phyloP scores from a whole-genome alignment of 2,888 invertebrate species.

The Bursaphelenchus okinawaensis region DNA sequence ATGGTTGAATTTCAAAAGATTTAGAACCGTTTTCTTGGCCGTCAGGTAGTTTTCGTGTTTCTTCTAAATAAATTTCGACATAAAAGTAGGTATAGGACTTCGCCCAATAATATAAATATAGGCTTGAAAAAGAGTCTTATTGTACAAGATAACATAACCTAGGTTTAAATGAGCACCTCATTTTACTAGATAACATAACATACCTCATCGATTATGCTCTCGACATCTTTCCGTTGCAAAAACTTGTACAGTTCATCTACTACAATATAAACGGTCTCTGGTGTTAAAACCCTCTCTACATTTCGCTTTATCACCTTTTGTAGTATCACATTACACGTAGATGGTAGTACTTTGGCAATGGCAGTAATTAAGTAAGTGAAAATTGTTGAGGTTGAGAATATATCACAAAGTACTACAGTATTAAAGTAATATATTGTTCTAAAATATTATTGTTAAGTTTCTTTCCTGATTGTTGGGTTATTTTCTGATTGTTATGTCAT shows the following conservation, averaged over 20 bases:
- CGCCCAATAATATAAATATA: neutral
- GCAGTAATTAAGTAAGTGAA: neutral
- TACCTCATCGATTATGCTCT: conserved; percentile 1
- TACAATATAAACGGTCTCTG: neutral
- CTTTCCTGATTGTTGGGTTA: no score
- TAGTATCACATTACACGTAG: neutral
- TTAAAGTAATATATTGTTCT: neutral
- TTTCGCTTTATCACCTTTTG: neutral
- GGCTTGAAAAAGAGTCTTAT: no score
- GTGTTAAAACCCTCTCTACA: neutral
- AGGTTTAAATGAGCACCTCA: no score
- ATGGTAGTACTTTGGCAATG: neutral
- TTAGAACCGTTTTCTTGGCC: conserved; percentile 22
- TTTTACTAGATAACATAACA: neutral
- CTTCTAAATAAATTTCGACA: neutral
- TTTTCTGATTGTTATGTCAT: no score
- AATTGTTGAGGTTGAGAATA: neutral
- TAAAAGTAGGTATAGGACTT: no score
- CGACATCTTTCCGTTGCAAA: neutral
- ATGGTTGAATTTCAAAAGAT: neutral
- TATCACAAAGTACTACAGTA: neutral
- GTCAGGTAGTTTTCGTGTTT: conserved; percentile 22
- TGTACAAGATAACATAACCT: no score
- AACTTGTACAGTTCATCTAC: neutral
- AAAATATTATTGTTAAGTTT: no score